Evolutionary conservation across 2,797 vertebrate species (phyloP).

Genomic region (Pangasius djambal): DNA sequence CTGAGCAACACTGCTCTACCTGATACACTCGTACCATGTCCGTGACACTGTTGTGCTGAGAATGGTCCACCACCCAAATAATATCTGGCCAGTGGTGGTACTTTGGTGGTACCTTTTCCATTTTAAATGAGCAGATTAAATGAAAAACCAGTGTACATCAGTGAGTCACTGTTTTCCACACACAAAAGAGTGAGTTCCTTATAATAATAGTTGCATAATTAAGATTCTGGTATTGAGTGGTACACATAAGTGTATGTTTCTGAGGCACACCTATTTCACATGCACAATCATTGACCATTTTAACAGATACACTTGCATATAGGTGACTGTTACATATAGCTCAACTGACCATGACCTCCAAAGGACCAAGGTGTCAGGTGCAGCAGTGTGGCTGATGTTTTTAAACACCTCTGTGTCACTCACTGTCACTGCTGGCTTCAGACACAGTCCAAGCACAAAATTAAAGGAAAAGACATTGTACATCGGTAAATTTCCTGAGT

Average conservation of each 20-base stretch:
- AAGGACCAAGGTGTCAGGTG: not conserved
- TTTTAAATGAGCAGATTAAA: not conserved
- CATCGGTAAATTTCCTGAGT: not conserved
- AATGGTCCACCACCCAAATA: not conserved
- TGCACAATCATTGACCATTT: too few species aligned
- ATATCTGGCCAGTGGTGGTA: not conserved
- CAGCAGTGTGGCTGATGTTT: not conserved
- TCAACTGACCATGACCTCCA: not conserved
- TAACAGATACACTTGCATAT: not conserved
- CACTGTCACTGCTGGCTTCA: not conserved
- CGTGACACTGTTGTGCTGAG: not conserved
- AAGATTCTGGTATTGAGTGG: not conserved
- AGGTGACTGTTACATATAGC: not conserved
- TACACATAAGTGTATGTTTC: not conserved
- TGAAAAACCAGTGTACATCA: not conserved
- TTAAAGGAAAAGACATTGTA: not conserved
- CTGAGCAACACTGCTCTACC: too few species aligned
- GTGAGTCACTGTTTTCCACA: not conserved
- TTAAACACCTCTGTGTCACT: not conserved
- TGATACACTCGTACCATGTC: not conserved
- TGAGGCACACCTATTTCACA: not conserved
- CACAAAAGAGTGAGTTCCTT: not conserved
- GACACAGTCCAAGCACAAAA: not conserved
- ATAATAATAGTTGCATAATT: not conserved
- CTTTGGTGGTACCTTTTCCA: not conserved